Evolutionary conservation across 2,888 invertebrate genomes (phyloP), one percentile per base, ranked within the genome.

Genomic region (Ophion slaviceki): DNA sequence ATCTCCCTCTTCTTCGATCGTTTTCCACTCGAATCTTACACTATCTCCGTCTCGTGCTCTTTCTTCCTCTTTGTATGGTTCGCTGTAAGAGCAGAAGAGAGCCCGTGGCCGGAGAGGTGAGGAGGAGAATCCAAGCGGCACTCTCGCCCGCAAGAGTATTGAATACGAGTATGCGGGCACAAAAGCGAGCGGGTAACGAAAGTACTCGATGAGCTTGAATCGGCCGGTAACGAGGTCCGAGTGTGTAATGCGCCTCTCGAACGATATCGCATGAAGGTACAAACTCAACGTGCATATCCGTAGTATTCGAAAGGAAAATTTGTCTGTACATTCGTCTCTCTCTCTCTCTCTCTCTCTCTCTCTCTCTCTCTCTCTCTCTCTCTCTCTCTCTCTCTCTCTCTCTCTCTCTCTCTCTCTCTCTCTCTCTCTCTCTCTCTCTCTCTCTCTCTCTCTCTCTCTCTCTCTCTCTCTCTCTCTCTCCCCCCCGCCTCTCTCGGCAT

Each of bases 151-250:
- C 28, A 20, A 24, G 10, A 72, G 71, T 14, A 36, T 57, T 71
- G 57, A 76, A 76, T 70, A 45, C 68, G 71, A 40, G 47, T 64
- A 53, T 67, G 75, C 47, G 75, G 77, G 64, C 70, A 64, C 70
- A 28, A 53, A 53, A 53, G 53, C 53, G 17, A 53, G 53, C 64
- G 14, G 57, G 71, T 66, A 80, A 80, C 71, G 75, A 80, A 84
- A 80, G 71, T 80, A 66, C 71, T 36, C 76, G 80, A 76, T 77
- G 79, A 77, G 76, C 59, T 57, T 75, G 59, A 80, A 79, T 82
- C 75, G 57, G 59, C 57, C 80, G 66, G 71, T 71, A 80, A 80
- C 72, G 53, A 53, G 53, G 53, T 53, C 53, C 53, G 53, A 53
- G 53, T 53, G 40, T 40, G 40, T 40, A 40, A 40, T 7, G 5